Evolutionary conservation across 2,113 vertebrate genomes (phyloP), one percentile per base, ranked within the genome.

Genomic region (Panthera leo): DNA sequence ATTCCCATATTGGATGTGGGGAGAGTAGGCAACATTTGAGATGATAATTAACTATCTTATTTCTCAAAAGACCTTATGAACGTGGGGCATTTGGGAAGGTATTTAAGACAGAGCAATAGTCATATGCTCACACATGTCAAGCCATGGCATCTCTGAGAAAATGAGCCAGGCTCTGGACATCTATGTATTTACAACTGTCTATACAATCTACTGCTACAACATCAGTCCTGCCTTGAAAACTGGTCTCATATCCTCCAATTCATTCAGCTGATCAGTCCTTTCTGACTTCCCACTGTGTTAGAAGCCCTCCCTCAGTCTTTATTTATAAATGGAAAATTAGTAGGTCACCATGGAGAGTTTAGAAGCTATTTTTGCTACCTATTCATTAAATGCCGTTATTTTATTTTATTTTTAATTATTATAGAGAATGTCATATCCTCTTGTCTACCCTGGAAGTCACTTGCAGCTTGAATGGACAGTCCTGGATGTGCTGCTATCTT

Each of bases 331-430:
- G 31, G 65, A 96, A 94, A 68, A 68, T 89, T 80, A 85, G 83
- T 61, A 85, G 75, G 70, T 67, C 55, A 58, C 48, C 36, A 29
- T 27, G n/a, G 36, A 85, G 27, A 42, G 65, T 80, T 45, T 48
- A 53, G 93, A 42, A 70, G 68, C 70, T 83, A 48, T 42, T 95
- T 96, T 42, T 88, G 25, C 9, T 71, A 73, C 31, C 45, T 91
- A 63, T 34, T 85, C 29, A 63, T 29, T 79, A 53, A 85, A 39
- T 61, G n/a, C 3, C 18, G 53, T 94, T 65, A 85, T 85, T 36
- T 93, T 63, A 85, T 48, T 92, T 83, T 29, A 70, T 89, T 89
- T 89, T 84, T 88, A 78, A 89, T 92, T 93, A 45, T 67, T 65
- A 45, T 25, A 88, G 75, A 78, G n/a, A 78, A 84, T 58, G 18